Conservation (phyloP, 2,888 invertebrate species). For the Mythimna impura region DNA sequence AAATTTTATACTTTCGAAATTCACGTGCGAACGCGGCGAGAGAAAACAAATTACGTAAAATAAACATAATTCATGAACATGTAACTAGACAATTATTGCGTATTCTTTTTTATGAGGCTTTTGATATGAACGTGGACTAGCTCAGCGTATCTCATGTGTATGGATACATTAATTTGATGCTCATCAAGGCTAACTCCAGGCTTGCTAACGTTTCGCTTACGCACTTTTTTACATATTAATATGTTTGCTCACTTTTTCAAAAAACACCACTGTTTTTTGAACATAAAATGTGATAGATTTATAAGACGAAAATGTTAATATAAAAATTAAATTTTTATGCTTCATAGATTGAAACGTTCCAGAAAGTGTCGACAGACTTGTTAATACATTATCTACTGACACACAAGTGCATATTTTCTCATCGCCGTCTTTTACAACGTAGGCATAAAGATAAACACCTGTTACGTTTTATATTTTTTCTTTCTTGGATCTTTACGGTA, state of each 20-base stretch:
- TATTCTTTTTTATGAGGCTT: conserved; percentile 50
- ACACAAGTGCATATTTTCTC: conserved; percentile 43
- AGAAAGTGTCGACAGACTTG: conserved; percentile 16
- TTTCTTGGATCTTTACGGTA: conserved; percentile 35
- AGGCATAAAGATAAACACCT: conserved; percentile 46
- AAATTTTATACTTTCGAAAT: conserved; percentile 64
- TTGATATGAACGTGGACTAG: conserved; percentile 25
- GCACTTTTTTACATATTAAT: neutral
- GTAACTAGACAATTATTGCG: conserved; percentile 61
- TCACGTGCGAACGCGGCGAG: conserved; percentile 40
- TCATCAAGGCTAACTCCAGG: neutral
- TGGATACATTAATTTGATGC: conserved; percentile 8
- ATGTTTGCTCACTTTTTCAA: no score
- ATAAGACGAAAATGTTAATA: conserved; percentile 1
- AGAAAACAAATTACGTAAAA: conserved; percentile 60
- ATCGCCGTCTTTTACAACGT: conserved; percentile 32
- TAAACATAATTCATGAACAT: conserved; percentile 59
- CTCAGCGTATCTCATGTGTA: conserved; percentile 13
- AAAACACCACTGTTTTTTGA: neutral
- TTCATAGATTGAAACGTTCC: conserved; percentile 21
- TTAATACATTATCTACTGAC: conserved; percentile 32
- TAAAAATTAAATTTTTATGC: conserved; percentile 26
- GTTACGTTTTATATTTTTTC: conserved; percentile 48
- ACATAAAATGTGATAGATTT: conserved; percentile 14
- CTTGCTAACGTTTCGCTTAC: conserved; percentile 6